Conservation (phyloP, 2,113 vertebrate species). For the cattle (Bos taurus) region ARS-UCD2.0 NC_037340.1:4884501-4885000, state of each 20-base stretch:
- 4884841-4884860: background rate
- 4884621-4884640: background rate
- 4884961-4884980: background rate
- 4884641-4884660: background rate
- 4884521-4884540: background rate
- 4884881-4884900: background rate
- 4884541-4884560: background rate
- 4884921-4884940: background rate
- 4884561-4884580: background rate
- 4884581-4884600: background rate
- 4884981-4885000: background rate
- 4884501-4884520: background rate
- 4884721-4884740: too few species aligned
- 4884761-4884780: background rate
- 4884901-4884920: background rate
- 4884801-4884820: background rate
- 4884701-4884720: background rate
- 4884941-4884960: background rate
- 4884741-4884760: background rate
- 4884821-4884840: background rate
- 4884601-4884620: background rate
- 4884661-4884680: background rate
- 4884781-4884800: background rate
- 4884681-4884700: background rate
- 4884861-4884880: background rate